A percentile compares a stretch with the other conserved stretches of the same genome.
Conservation (phyloP, 1,140 invertebrate species). For the Solenopsis fugax region DNA sequence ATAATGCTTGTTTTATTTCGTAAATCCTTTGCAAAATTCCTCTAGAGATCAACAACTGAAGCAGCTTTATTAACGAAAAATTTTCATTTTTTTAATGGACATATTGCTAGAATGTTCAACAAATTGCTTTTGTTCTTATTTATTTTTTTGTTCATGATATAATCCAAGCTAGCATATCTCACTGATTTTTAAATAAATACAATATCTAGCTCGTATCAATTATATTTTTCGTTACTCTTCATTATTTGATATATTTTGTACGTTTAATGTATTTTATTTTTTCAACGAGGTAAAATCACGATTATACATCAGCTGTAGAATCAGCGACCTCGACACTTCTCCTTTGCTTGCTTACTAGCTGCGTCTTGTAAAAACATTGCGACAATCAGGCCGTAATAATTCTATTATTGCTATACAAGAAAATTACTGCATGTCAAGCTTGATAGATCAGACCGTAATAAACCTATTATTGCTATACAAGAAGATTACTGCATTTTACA, state of each 20-base stretch:
- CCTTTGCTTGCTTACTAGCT: slow-evolving; percentile 12
- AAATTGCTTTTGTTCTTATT: neutral
- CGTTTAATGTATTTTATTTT: slow-evolving; percentile 19
- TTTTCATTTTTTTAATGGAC: neutral
- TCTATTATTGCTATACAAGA: slow-evolving; percentile 23
- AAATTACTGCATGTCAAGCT: slow-evolving; percentile 1
- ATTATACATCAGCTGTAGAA: slow-evolving; percentile 18
- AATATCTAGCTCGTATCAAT: slow-evolving; percentile 11
- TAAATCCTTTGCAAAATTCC: neutral
- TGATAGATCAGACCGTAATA: slow-evolving; percentile 33
- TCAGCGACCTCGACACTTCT: slow-evolving; percentile 21
- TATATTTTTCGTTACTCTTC: neutral
- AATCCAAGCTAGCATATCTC: slow-evolving; percentile 1
- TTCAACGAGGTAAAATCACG: slow-evolving; percentile 13
- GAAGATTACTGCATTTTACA: slow-evolving; percentile 39
- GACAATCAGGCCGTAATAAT: slow-evolving; percentile 58
- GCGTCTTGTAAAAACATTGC: slow-evolving; percentile 30
- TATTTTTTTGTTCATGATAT: neutral
- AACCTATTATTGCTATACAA: slow-evolving; percentile 23
- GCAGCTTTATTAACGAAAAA: neutral
- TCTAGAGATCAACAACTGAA: neutral
- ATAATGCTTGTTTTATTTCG: slow-evolving; percentile 42
- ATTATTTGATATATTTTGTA: neutral
- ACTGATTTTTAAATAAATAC: slow-evolving; percentile 38
- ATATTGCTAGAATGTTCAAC: neutral